phyloP scores from a whole-genome alignment of 2,797 vertebrate genomes.

The Semotilus atromaculatus region DNA sequence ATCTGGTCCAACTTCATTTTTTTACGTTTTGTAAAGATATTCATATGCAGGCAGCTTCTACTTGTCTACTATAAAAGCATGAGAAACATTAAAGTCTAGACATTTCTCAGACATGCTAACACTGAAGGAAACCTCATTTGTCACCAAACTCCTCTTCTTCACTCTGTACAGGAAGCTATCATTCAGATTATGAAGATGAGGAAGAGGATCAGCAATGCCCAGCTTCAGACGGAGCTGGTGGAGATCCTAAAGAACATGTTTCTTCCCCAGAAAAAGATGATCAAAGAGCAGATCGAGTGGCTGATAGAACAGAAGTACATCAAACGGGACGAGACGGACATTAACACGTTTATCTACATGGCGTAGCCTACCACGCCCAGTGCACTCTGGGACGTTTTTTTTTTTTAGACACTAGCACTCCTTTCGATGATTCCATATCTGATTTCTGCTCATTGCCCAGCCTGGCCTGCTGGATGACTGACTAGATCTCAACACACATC shows the following conservation, averaged over 20 bases:
- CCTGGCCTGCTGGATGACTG: slow-evolving; percentile 69
- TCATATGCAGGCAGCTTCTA: not conserved
- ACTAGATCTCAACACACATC: slow-evolving; percentile 72
- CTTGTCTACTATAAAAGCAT: not conserved
- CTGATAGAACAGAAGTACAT: slow-evolving; percentile 98
- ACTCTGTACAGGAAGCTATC: slow-evolving; percentile 87
- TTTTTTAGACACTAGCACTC: slow-evolving; percentile 40
- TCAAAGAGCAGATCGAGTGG: slow-evolving; percentile 98
- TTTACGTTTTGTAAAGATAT: not conserved
- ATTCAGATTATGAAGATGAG: slow-evolving; percentile 99
- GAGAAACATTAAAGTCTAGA: not conserved
- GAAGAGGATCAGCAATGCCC: slow-evolving; percentile 96
- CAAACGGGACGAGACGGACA: slow-evolving; percentile 92
- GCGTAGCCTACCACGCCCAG: slow-evolving; percentile 77
- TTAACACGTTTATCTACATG: slow-evolving; percentile 98
- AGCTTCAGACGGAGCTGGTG: slow-evolving; percentile 97
- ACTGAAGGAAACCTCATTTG: not conserved
- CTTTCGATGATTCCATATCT: slow-evolving; percentile 55
- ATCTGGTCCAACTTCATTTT: not conserved
- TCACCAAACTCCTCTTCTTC: not conserved
- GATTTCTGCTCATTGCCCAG: slow-evolving; percentile 62
- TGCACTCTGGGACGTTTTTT: slow-evolving; percentile 51
- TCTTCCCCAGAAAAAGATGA: slow-evolving; percentile 99
- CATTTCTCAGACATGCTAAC: not conserved
- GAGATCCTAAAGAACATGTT: slow-evolving; percentile 99